These are phyloP conservation scores for Malacoctenus gilli DNA, from an alignment of 2,797 vertebrate genomes.

Conservation along the genomic window DNA sequence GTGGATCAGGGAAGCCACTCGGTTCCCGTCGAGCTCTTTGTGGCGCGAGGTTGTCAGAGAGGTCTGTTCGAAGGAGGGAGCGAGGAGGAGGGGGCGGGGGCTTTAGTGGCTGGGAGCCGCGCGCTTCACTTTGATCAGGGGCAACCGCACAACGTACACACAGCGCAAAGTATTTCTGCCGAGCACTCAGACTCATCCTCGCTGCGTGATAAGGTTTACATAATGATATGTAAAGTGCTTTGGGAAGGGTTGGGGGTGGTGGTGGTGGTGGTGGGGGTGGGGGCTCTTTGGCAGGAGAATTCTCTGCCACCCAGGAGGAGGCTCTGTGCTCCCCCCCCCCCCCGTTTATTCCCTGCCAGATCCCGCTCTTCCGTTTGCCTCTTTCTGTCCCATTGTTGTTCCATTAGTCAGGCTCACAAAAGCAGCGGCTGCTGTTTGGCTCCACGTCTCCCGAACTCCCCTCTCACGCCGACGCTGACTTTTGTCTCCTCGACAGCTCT, in stretches of 20 bases:
- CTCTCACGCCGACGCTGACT: constrained; percentile 15
- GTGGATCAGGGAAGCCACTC: constrained; percentile 64
- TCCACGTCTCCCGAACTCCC: constrained; percentile 34
- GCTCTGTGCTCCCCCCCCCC: constrained; percentile 45
- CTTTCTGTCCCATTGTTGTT: constrained; percentile 36
- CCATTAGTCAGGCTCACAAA: constrained; percentile 49
- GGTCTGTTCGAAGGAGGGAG: constrained; percentile 46
- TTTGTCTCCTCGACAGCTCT: constrained; percentile 20
- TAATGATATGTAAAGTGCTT: constrained; percentile 75
- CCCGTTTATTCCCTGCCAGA: constrained; percentile 53
- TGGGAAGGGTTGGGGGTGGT: too few relatives aligned
- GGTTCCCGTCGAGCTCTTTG: constrained; percentile 69
- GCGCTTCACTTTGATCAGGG: constrained; percentile 74
- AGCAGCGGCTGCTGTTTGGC: constrained; percentile 45
- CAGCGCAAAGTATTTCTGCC: constrained; percentile 52
- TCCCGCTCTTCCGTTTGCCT: constrained; percentile 18
- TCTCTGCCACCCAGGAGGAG: constrained; percentile 71
- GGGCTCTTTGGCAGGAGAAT: constrained; percentile 66
- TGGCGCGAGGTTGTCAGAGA: constrained; percentile 56
- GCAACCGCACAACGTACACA: constrained; percentile 65
- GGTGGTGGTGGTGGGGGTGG: too few relatives aligned
- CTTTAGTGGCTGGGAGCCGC: constrained; percentile 67
- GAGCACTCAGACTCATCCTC: constrained; percentile 72
- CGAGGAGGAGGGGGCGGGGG: constrained; percentile 31
- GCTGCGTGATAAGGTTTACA: constrained; percentile 71